Evolutionary conservation across 2,888 invertebrate species (phyloP), one percentile per base, ranked within the genome.

Genomic region (Hypena proboscidalis): DNA sequence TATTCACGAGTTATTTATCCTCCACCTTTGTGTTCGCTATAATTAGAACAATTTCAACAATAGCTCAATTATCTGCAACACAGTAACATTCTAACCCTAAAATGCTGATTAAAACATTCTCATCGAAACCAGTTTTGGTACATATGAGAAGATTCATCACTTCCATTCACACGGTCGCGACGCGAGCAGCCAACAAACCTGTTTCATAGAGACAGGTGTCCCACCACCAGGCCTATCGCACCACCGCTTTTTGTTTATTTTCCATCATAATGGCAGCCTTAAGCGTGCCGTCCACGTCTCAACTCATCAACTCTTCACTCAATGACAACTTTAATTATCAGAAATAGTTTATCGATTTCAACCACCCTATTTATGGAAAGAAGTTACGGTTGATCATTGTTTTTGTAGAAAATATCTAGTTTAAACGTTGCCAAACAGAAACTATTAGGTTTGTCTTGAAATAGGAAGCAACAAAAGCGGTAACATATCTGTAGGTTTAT

Each of bases 201-300:
- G 86, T 87, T 85, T 69, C 67, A 66, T 74, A 73, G 75, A 71
- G 83, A 85, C 85, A 86, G 83, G 83, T 87, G 86, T 80, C 76
- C 73, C 64, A 61, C 61, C 67, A 54, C 36, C 54, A 60, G 58
- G 57, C 53, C 66, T 64, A 63, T 54, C 56, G 62, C 52, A 59
- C 55, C 56, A 58, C 47, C 56, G 65, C 69, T 72, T 71, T 67
- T 64, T 64, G 56, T 65, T 70, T 69, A 59, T 70, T 72, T 71
- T 54, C 53, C 46, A 65, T 68, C 63, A 56, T 69, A 72, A 74
- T 70, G 69, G 67, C 61, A 48, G 56, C 61, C 67, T 70, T 70
- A 74, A 73, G 65, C 68, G 68, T 72, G 72, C 69, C 66, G 53
- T 55, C 47, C 26, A 51, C 48, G 49, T 60, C 52, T 43, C 11